phyloP scores from a whole-genome alignment of 1,140 invertebrate genomes.

The Charaxes varanes region DNA sequence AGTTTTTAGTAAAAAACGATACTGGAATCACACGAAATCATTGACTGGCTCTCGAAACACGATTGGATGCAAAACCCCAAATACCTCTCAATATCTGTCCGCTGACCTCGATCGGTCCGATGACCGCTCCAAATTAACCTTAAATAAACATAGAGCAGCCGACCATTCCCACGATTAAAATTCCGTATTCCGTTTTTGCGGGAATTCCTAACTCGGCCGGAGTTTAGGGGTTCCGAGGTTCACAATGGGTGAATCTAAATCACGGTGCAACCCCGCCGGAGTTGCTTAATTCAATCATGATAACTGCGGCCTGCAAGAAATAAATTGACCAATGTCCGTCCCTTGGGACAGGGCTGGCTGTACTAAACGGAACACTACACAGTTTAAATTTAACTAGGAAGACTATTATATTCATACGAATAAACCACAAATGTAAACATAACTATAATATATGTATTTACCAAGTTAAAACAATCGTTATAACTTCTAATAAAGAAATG shows the following conservation, averaged over 20 bases:
- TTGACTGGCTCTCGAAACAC: background rate
- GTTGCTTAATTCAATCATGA: conserved; percentile 68
- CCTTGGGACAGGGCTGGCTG: conserved; percentile 25
- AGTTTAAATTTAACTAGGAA: too few species aligned
- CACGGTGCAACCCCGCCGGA: conserved; percentile 32
- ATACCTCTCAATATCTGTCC: too few species aligned
- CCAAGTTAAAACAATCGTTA: too few species aligned
- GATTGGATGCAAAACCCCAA: conserved; percentile 13
- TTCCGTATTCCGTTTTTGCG: conserved; percentile 52
- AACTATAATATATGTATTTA: too few species aligned
- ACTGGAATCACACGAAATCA: background rate
- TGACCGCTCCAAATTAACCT: conserved; percentile 56
- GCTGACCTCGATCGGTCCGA: conserved; percentile 11
- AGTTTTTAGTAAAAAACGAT: too few species aligned
- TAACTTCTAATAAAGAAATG: too few species aligned
- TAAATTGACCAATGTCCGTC: conserved; percentile 66
- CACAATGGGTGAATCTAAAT: conserved; percentile 32
- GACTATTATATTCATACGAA: too few species aligned
- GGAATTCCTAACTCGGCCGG: conserved; percentile 17
- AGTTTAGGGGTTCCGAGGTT: conserved; percentile 17
- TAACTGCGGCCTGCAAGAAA: conserved; percentile 63
- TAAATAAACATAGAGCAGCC: conserved; percentile 52
- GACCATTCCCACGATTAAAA: conserved; percentile 62
- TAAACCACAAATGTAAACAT: too few species aligned
- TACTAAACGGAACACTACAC: too few species aligned